Base-by-base conservation (phyloP, 1,140 invertebrate species). In the Manduca sexta region DNA sequence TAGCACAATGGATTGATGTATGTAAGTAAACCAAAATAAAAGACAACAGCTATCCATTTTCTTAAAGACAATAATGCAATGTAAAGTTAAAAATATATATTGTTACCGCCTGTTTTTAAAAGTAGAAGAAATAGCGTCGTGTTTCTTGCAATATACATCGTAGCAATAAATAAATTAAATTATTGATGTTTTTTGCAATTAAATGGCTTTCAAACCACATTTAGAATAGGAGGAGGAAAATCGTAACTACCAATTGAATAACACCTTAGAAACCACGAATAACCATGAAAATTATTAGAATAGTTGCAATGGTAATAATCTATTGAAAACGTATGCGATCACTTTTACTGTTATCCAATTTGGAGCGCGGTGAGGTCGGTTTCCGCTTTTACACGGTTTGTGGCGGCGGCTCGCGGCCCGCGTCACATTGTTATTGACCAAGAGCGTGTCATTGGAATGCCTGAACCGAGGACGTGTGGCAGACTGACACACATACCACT, bases 281-380 rank as follows among this genome's bases (percentile, higher is more conserved):
- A 66, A 60, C 69, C 67, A 69, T 73, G 69, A 74, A 75, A 78
- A 71, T 62, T 64, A 67, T 58, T 21, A 57, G 41, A 40, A 46
- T 41, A 49, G 47, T 68, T 55, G 51, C 58, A 69, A 70, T 52
- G 53, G 62, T 55, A 73, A 70, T 70, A 74, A 77, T 78, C 74
- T 67, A 71, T 81, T 68, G 66, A 74, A 81, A 61, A 76, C 53
- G 70, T 78, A 78, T 81, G 74, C 74, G 77, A 82, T 76, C 78
- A 83, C 77, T 83, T 81, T 82, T 83, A 83, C 77, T 83, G 77
- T 81, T 81, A 84, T 81, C 72, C 78, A 81, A 84, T 82, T 84
- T 84, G 63, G 77, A 81, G 63, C 78, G 69, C 67, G 66, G 69
- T 61, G 70, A 67, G 57, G 64, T 76, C 67, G 74, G 71, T 82